These are phyloP conservation scores for Galerucella calmariensis DNA, from an alignment of 2,888 invertebrate species.

Conservation along the genomic window DNA sequence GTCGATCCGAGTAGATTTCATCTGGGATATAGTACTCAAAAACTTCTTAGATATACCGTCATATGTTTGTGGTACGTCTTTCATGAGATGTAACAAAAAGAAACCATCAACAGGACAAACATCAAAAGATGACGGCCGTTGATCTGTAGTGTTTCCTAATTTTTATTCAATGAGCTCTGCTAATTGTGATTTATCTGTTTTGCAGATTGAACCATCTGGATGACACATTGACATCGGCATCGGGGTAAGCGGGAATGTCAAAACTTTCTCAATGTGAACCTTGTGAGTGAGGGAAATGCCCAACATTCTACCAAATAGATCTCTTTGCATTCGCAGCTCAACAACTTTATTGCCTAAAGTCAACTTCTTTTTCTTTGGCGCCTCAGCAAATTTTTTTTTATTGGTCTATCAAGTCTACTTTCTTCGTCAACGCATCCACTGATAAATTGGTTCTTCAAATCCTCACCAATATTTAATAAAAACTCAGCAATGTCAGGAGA, in stretches of 20 bases:
- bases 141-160: conserved; percentile 16
- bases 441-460: conserved; percentile 38
- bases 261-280: conserved; percentile 45
- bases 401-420: conserved; percentile 27
- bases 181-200: conserved; percentile 34
- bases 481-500: conserved; percentile 43
- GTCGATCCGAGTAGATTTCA: background rate
- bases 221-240: conserved; percentile 38
- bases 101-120: background rate
- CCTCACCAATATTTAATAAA: conserved; percentile 48
- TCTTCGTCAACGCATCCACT: conserved; percentile 40
- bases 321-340: conserved; percentile 43
- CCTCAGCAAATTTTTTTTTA: conserved; percentile 43
- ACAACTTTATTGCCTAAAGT: conserved; percentile 42
- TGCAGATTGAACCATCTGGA: conserved; percentile 30
- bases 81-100: conserved; percentile 1
- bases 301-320: conserved; percentile 46
- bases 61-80: background rate
- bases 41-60: too few species aligned
- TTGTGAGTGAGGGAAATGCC: conserved; percentile 42
- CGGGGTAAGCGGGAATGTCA: conserved; percentile 44
- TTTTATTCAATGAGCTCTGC: conserved; percentile 12
- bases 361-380: conserved; percentile 41
- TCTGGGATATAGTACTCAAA: background rate
- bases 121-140: conserved; percentile 14